Base-by-base conservation (phyloP, 2,113 vertebrate species). In the Poeciliopsis prolifica region DNA sequence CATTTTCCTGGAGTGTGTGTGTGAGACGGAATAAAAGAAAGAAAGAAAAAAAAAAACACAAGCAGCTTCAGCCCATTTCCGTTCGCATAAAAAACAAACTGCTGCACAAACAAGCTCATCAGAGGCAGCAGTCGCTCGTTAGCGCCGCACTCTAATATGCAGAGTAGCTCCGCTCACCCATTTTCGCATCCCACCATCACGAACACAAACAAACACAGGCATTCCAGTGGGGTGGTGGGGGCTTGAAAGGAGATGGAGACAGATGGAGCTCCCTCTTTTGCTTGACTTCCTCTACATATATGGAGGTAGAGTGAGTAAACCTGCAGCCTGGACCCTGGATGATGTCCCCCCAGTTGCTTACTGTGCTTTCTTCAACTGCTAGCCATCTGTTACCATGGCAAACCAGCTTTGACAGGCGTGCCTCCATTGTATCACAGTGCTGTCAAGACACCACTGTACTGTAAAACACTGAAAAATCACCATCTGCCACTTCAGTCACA, bases 41-140 rank as follows among this genome's bases (percentile, higher is more conserved):
- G 1, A 35, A 35, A 7, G 5, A 33, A 33, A 33, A 33, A 7
- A 33, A 33, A 33, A 33, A 0, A 33, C 54, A 37, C 68, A 69
- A 73, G 54, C 10, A 77, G 74, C 73, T 40, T 67, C 74, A 63
- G 30, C 80, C 79, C 76, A 86, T 89, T 88, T 87, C 85, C 72
- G 91, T 91, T 83, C 65, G 81, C 60, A 75, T 61, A 86, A 83
- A 86, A 87, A 91, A 85, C 70, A 83, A 87, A 79, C 65, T 7
- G 71, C 72, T 29, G 77, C 86, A 86, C 84, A 91, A 91, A 91
- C 89, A 91, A 87, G 88, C 89, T 89, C 86, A 88, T 89, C 88
- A 92, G 88, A 86, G 80, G 72, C 81, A 74, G 65, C 77, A 71
- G 48, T 40, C 67, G 86, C 90, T 91, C 86, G 90, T 93, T 93